Conservation (phyloP, 1,140 invertebrate species). For the Tetramorium alpestre region DNA sequence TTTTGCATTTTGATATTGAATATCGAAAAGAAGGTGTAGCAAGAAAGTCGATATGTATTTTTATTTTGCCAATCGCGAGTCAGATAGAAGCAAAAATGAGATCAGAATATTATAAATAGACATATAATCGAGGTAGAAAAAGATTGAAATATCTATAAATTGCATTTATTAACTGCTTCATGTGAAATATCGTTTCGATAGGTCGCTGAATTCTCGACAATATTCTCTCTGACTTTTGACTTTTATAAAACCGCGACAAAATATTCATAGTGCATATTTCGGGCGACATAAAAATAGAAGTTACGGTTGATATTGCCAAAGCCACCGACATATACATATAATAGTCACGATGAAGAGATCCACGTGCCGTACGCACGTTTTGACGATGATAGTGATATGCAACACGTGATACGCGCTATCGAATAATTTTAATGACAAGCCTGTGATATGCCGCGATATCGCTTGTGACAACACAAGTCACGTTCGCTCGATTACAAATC, state of each 20-base stretch:
- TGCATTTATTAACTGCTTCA: neutral
- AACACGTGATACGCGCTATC: constrained; percentile 67
- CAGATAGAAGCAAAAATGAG: neutral
- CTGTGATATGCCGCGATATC: constrained; percentile 32
- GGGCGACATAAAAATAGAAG: neutral
- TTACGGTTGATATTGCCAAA: neutral
- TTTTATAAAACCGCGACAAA: neutral
- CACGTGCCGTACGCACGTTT: constrained; percentile 50
- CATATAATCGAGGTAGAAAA: neutral
- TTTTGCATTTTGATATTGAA: constrained; percentile 22
- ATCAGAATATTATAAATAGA: neutral
- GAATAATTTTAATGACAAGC: constrained; percentile 21
- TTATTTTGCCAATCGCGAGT: neutral
- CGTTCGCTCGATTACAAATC: constrained; percentile 28
- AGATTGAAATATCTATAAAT: neutral
- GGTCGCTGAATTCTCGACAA: neutral
- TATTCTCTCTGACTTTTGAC: neutral
- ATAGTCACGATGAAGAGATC: neutral
- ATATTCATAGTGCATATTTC: neutral
- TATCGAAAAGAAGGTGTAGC: neutral
- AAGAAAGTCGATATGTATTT: neutral
- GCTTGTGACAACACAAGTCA: constrained; percentile 20
- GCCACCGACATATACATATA: constrained; percentile 20
- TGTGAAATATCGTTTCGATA: neutral
- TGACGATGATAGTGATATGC: constrained; percentile 61